Percentiles rank a stretch among this genome's conserved stretches.
phyloP scores from a whole-genome alignment of 2,888 invertebrate species.

The Andrena marginata region DNA sequence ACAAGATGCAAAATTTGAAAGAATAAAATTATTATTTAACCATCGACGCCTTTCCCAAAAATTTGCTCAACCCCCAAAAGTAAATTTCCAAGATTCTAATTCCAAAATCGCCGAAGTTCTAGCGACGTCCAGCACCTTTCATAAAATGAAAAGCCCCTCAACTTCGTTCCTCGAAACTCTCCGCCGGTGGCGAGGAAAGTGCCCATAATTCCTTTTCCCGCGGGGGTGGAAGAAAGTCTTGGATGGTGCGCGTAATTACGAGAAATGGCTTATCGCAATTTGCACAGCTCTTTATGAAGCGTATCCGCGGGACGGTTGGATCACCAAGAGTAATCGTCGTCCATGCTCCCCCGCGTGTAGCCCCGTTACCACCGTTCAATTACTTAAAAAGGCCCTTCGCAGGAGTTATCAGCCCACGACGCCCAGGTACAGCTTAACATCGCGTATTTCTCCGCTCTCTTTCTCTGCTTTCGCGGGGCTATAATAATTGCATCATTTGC shows the following conservation, averaged over 20 bases:
- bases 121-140: not conserved
- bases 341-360: not conserved
- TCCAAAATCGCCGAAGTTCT: not conserved
- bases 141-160: not conserved
- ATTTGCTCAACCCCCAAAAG: too few relatives aligned
- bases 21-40: too few relatives aligned
- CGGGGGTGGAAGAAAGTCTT: not conserved
- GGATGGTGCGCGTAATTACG: slow-evolving; percentile 27
- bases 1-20: too few relatives aligned
- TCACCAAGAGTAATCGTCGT: slow-evolving; percentile 21
- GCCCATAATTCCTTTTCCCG: slow-evolving; percentile 5
- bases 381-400: slow-evolving; percentile 31
- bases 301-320: not conserved
- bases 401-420: slow-evolving; percentile 9
- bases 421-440: slow-evolving; percentile 22
- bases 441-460: not conserved
- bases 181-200: not conserved
- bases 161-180: not conserved
- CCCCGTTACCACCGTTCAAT: slow-evolving; percentile 29
- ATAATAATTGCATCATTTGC: slow-evolving; percentile 41
- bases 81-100: not conserved
- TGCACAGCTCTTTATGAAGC: slow-evolving; percentile 22
- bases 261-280: slow-evolving; percentile 36
- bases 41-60: too few relatives aligned
- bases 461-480: not conserved